phyloP scores from a whole-genome alignment of 2,888 invertebrate species.

The Cenopis cana region DNA sequence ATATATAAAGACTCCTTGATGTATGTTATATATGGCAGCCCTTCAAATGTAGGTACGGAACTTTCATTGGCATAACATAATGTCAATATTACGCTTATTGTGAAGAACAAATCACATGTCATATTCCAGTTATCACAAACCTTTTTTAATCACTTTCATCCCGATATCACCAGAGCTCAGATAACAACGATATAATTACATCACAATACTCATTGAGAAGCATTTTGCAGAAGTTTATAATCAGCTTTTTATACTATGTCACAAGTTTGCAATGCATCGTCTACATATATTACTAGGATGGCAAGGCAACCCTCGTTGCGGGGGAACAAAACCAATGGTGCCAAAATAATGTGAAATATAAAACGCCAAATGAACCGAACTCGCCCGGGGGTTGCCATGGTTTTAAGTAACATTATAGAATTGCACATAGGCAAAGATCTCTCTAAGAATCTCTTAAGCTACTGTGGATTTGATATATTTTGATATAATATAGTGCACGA shows the following conservation, averaged over 20 bases:
- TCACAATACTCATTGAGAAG: conserved; percentile 35
- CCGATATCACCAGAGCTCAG: conserved; percentile 11
- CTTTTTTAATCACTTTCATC: background rate
- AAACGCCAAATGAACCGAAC: conserved; percentile 30
- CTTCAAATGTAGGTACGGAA: conserved; percentile 12
- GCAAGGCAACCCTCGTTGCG: conserved; percentile 10
- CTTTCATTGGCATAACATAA: background rate
- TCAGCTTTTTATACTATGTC: conserved; percentile 7
- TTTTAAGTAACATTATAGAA: conserved; percentile 31
- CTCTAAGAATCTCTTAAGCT: conserved; percentile 63
- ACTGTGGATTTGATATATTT: conserved; percentile 44
- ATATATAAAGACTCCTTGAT: background rate
- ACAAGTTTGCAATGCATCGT: conserved; percentile 19
- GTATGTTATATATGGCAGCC: background rate
- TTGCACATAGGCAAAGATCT: conserved; percentile 52
- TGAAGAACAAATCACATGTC: conserved; percentile 15
- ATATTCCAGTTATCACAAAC: conserved; percentile 5
- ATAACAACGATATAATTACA: conserved; percentile 25
- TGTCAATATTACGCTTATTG: conserved; percentile 23
- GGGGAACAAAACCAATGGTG: conserved; percentile 32
- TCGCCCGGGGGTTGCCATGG: conserved; percentile 12
- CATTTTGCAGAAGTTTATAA: conserved; percentile 17
- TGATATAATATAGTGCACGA: conserved; percentile 38
- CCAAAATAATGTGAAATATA: conserved; percentile 32
- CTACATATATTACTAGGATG: conserved; percentile 8